These are phyloP conservation scores for Sebastes nivosus DNA, from an alignment of 2,797 vertebrate genomes.

Conservation along the genomic window DNA sequence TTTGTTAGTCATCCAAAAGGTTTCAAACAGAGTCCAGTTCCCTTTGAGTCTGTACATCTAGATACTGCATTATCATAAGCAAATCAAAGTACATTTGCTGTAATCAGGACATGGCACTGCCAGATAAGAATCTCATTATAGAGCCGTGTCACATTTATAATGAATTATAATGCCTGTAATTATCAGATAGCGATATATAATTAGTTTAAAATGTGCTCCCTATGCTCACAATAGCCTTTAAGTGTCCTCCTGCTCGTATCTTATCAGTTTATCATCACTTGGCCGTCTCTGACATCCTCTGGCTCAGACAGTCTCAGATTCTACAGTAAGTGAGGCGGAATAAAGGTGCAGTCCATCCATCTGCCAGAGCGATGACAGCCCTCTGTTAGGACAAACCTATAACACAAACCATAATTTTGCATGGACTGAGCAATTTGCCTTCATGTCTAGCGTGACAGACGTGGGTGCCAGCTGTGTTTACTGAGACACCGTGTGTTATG, in stretches of 20 bases:
- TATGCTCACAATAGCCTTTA: conserved; percentile 54
- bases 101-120: conserved; percentile 51
- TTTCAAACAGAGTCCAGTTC: neutral
- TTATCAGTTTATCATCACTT: conserved; percentile 70
- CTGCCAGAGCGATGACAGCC: conserved; percentile 39
- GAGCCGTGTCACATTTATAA: conserved; percentile 54
- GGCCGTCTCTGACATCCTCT: conserved; percentile 57
- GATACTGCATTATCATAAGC: conserved; percentile 28
- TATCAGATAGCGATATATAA: conserved; percentile 63
- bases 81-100: conserved; percentile 46
- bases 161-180: conserved; percentile 66
- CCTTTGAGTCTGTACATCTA: conserved; percentile 4
- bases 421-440: conserved; percentile 57
- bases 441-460: conserved; percentile 57
- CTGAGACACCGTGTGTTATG: conserved; percentile 69
- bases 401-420: conserved; percentile 57
- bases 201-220: conserved; percentile 61
- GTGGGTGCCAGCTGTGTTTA: conserved; percentile 79
- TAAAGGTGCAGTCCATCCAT: conserved; percentile 59
- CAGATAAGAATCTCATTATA: conserved; percentile 68
- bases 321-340: conserved; percentile 69
- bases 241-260: conserved; percentile 54
- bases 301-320: conserved; percentile 38
- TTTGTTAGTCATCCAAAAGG: neutral
- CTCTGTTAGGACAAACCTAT: conserved; percentile 43